Base-by-base conservation (phyloP, 1,140 invertebrate genomes). In the Ceratitis capitata region DNA sequence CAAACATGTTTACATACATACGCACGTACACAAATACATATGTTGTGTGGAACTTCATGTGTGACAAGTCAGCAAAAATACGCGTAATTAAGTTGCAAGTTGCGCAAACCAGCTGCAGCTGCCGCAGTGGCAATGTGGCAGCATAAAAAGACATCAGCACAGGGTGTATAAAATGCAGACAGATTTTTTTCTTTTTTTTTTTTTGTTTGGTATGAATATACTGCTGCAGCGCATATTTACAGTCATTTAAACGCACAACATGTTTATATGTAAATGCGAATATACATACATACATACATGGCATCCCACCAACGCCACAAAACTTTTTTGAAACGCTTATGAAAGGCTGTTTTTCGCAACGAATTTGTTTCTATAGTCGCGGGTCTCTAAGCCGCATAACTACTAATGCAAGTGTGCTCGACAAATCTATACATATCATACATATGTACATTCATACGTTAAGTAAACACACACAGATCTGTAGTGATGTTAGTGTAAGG, bases 41-140 rank as follows among this genome's bases (percentile, higher is more conserved):
- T 23, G 35, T 39, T 69, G 32, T n/a, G 61, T 32, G 42, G n/a
- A 74, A 74, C 19, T 12, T n/a, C 19, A 78, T 78, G 19, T 78
- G 26, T 78, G 69, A 78, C 69, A 78, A 78, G 69, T 78, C 69
- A 78, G 69, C 69, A 78, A 78, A 78, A 78, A 45, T 78, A 78
- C 69, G 69, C 69, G 69, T 78, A 78, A 78, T 78, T 78, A 47
- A 78, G 69, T 78, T 78, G 69, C 35, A 78, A 42, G 42, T 78
- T 78, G 39, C 4, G 39, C 39, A 23, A 78, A 45, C 42, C 69
- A 3, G 39, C 69, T 47, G 69, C 39, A 26, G 42, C 35, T 1
- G 39, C 69, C 26, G 69, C 39, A 26, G 42, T 19, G 23, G 69
- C 69, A 47, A 45, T 78, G 69, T 45, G 69, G 12, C 42, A 26